Base-by-base conservation (phyloP, 1,140 invertebrate genomes). In the Ectropis grisescens region DNA sequence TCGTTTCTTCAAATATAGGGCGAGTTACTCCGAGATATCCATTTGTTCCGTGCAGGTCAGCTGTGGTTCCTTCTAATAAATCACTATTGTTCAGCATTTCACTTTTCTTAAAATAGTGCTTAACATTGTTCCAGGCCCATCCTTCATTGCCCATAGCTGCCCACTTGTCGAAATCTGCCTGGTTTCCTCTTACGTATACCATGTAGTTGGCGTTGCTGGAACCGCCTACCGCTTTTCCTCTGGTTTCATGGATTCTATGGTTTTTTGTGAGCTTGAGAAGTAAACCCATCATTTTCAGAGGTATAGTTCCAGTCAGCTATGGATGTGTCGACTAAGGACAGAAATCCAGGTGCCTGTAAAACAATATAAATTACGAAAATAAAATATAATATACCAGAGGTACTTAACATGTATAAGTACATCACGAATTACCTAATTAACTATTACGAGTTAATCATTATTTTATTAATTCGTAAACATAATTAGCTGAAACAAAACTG, bases 151-250 rank as follows among this genome's bases (percentile, higher is more conserved):
- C 95, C 8, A 88, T 37, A 12, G 85, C 80, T 26, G 91, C 91
- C 96, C 96, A 98, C 8, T 87, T 70, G 51, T 97, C 91, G 53
- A 95, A 98, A 57, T 98, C 96, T 7, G 84, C 67, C 39, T 75
- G 85, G 67, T 89, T 84, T 16, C 90, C 95, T 41, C 95, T 80
- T 0, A 95, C 92, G 64, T 97, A 97, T 0, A 95, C 84, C 96
- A 98, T 96, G 47, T 94, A 96, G 59, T 98, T 97, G 0, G 96
- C 78, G 0, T 92, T 90, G 13, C 90, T 92, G 0, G 91, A 93
- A 0, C 96, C 95, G 2, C 95, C 95, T 0, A 94, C 64, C 0
- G 92, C 90, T 47, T 92, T 93, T 0, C 91, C 91, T 13, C 89
- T 45, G 10, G 16, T 19, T 19, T 19, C 16, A 8, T 19, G 16